Conservation (phyloP, 1,140 invertebrate species). For the Linepithema humile region DNA sequence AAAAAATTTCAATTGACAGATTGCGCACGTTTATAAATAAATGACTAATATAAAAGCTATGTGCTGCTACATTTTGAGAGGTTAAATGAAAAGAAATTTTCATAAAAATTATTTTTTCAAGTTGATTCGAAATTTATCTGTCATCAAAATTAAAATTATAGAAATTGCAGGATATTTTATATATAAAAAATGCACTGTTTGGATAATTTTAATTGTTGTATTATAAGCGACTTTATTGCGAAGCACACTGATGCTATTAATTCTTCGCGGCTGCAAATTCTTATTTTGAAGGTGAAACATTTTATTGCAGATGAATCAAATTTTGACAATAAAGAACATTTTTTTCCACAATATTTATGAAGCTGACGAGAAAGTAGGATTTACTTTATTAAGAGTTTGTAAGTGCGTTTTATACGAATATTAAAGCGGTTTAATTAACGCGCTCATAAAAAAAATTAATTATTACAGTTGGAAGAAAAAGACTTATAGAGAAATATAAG, state of each 20-base stretch:
- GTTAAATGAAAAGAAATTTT: background rate
- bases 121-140: too few relatives aligned
- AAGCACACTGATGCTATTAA: background rate
- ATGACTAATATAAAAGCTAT: background rate
- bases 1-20: background rate
- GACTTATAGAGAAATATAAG: background rate
- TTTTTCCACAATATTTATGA: background rate
- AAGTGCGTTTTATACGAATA: background rate
- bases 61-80: background rate
- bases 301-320: background rate
- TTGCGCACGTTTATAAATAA: background rate
- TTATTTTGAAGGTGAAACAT: background rate
- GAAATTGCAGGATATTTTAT: background rate
- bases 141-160: background rate
- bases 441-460: constrained; percentile 15
- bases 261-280: background rate
- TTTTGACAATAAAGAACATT: background rate
- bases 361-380: background rate
- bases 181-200: background rate
- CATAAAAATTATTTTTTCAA: background rate
- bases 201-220: background rate
- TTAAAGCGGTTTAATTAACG: background rate
- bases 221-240: background rate
- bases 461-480: background rate
- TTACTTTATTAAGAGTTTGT: background rate